A percentile compares a stretch with the other conserved stretches of the same genome.
These are phyloP conservation scores for Epinephelus malabaricus DNA, from an alignment of 2,797 vertebrate species.

Conservation along the genomic window DNA sequence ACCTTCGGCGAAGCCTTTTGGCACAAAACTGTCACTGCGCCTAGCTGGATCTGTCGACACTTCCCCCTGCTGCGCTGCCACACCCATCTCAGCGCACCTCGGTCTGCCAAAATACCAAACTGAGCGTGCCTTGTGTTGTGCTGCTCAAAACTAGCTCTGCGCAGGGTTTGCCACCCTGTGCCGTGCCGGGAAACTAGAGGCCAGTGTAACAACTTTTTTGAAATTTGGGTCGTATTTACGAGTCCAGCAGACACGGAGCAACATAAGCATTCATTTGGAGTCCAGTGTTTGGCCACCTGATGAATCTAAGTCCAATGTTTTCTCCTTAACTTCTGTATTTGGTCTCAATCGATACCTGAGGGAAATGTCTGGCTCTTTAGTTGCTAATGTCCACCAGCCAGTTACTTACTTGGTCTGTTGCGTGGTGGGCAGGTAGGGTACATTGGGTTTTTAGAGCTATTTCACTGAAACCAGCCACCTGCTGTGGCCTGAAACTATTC, in stretches of 20 bases:
- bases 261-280: background rate
- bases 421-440: background rate
- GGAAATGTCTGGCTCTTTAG: slow-evolving; percentile 3
- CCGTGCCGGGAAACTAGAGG: too few relatives aligned
- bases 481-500: background rate
- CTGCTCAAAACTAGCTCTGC: too few relatives aligned
- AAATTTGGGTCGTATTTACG: background rate
- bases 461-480: background rate
- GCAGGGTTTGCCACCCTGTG: too few relatives aligned
- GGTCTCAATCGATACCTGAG: background rate
- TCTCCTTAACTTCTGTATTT: background rate
- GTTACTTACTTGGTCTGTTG: background rate
- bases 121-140: too few relatives aligned
- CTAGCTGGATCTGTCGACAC: too few relatives aligned
- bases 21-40: too few relatives aligned
- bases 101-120: too few relatives aligned
- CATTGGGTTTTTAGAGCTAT: background rate
- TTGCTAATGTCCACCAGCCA: background rate
- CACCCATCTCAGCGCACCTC: too few relatives aligned
- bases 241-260: background rate
- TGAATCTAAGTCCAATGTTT: background rate
- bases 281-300: background rate
- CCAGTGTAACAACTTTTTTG: too few relatives aligned
- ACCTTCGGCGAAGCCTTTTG: too few relatives aligned
- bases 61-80: too few relatives aligned